Base-by-base conservation (phyloP, 1,140 invertebrate species). In the Triops longicaudatus region DNA sequence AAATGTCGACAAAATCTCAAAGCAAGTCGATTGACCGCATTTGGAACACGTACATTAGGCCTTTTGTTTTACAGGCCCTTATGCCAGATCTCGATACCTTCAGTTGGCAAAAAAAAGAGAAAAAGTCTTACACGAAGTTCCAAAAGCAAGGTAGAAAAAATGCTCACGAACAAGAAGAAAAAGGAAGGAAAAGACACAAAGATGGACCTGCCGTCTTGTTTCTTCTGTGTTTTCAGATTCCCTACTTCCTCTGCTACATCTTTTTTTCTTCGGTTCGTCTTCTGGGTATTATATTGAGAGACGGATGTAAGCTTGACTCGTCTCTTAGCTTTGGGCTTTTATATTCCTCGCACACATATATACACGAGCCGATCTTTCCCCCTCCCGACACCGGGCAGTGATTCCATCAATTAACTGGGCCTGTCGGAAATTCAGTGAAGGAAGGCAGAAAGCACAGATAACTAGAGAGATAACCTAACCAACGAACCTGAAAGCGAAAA, bases 221-320 rank as follows among this genome's bases (percentile, higher is more conserved):
- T 77, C 77, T 74, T 71, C 74, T 76, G 44, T 75, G 31, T 77
- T 71, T 78, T 76, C 77, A 76, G 76, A 73, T 73, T 43, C 78
- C 78, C 74, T 44, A 77, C 77, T 78, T 78, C 78, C 78, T 78
- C 42, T 77, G 76, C 78, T 78, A 76, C 78, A 78, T 78, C 78
- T 76, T 78, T 75, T 78, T 78, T 63, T 63, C 17, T 63, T 63
- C 50, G 50, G 14, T 63, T 63, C 14, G 5, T 22, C 14, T 63
- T 63, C 22, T 63, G 14, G 14, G 10, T 63, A 22, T 63, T 63
- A 37, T 7, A 63, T 3, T 63, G 22, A 63, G 50, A 63, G 50
- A 63, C 50, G 50, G 50, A 63, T 63, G 50, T 63, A 63, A 63
- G 50, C 50, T 63, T 63, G 50, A 63, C 50, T 63, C 50, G 50